These are phyloP conservation scores for Octomys mimax DNA, from an alignment of 2,797 vertebrate genomes.

Conservation along the genomic window DNA sequence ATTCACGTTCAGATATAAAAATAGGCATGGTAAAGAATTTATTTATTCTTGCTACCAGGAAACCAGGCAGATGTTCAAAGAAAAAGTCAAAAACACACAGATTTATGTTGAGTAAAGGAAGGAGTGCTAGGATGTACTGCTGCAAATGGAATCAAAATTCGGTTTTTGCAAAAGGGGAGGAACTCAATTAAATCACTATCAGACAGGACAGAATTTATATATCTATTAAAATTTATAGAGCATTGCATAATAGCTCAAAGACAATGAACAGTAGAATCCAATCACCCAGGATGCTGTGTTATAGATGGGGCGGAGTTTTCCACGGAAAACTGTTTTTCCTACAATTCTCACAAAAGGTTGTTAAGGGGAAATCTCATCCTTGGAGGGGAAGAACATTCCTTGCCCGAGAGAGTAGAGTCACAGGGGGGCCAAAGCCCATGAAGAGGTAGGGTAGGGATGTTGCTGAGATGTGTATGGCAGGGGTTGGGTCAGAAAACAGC, in stretches of 20 bases:
- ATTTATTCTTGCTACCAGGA: slow-evolving; percentile 43
- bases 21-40: slow-evolving; percentile 17
- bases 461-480: background rate
- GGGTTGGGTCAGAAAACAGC: background rate
- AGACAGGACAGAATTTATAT: slow-evolving; percentile 41
- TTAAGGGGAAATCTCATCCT: slow-evolving; percentile 21
- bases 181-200: slow-evolving; percentile 48
- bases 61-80: slow-evolving; percentile 56
- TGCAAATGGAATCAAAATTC: slow-evolving; percentile 37
- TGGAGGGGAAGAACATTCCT: background rate
- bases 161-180: slow-evolving; percentile 3
- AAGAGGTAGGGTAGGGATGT: background rate
- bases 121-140: slow-evolving; percentile 6
- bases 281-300: background rate
- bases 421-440: background rate
- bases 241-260: slow-evolving; percentile 7
- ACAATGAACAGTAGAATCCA: background rate
- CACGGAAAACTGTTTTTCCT: slow-evolving; percentile 9
- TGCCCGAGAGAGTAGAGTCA: background rate
- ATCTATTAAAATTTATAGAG: slow-evolving; percentile 8
- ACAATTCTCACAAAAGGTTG: background rate
- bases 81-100: slow-evolving; percentile 25
- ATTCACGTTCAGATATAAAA: slow-evolving; percentile 46
- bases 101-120: slow-evolving; percentile 35
- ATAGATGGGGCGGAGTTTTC: background rate